Base-by-base conservation (phyloP, 2,888 invertebrate genomes). In the Zonitis immaculata region DNA sequence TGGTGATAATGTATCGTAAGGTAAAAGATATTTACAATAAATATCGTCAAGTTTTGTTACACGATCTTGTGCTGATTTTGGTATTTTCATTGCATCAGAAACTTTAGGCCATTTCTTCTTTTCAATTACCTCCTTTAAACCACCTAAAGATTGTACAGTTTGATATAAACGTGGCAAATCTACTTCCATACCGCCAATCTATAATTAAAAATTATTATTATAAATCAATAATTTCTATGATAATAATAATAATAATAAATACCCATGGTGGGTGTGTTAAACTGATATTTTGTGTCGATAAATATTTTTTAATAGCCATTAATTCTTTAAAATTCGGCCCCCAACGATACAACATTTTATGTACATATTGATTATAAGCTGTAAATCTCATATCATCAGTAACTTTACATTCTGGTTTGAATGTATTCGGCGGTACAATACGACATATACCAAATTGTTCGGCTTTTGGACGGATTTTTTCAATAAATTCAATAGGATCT, bases 121-220 rank as follows among this genome's bases (percentile, higher is more conserved):
- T 66, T 92, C 89, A 7, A 93, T 88, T 0, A 95, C 89, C 66
- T 88, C 87, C 67, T 89, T 89, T 11, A 95, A 78, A 0, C 95
- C 95, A 0, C 95, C 95, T 55, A 88, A 79, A 30, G 84, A 82
- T 70, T 93, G 90, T 0, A 96, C 93, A 0, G 88, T 85, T 66
- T 89, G 87, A 71, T 91, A 93, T 6, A 96, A 77, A 45, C 89
- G 85, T 0, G 92, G 89, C 3, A 96, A 76, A 73, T 96, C 93
- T 0, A 95, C 81, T 78, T 96, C 95, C 78, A 95, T 86, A 5
- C 95, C 93, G 25, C 94, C 93, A 62, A 95, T 85, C 88, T 87
- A 65, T 50, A 77, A 39, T 28, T n/a, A n/a, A n/a, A 71, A 55
- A 35, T 16, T 11, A 28, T n/a, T n/a, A n/a, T n/a, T n/a, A n/a